Percentiles rank a stretch among this genome's conserved stretches.
Conservation (phyloP, 35 echinoderm and acorn worm species). For the Heliocidaris erythrogramma region DNA sequence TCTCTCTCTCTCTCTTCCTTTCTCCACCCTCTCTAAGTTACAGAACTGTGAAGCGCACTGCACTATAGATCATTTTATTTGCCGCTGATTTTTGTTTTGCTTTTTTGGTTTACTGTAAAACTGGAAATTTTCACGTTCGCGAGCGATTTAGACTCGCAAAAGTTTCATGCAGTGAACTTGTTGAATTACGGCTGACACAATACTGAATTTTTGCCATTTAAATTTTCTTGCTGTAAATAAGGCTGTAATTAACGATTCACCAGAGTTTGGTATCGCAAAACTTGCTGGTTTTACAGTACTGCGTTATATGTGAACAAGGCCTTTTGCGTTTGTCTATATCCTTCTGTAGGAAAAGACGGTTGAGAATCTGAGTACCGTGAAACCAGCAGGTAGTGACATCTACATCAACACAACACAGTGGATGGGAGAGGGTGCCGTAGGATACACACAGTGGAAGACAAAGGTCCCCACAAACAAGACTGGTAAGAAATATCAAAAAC, state of each 20-base stretch:
- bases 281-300: background rate
- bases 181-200: too few relatives aligned
- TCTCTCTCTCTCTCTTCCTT: background rate
- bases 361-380: constrained; percentile 89
- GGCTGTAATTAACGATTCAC: too few relatives aligned
- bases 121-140: too few relatives aligned
- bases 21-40: background rate
- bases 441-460: constrained; percentile 82
- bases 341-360: constrained; percentile 78
- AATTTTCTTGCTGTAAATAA: too few relatives aligned
- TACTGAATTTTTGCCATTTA: too few relatives aligned
- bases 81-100: too few relatives aligned
- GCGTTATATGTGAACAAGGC: background rate
- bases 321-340: background rate
- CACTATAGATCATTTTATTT: too few relatives aligned
- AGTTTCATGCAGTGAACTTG: too few relatives aligned
- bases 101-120: too few relatives aligned
- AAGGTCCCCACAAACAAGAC: constrained; percentile 76
- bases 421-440: constrained; percentile 51
- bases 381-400: constrained; percentile 86
- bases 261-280: too few relatives aligned
- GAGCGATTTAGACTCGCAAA: too few relatives aligned
- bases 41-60: too few relatives aligned
- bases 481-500: constrained; percentile 56
- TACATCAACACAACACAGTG: constrained; percentile 87